A percentile compares a stretch with the other conserved stretches of the same genome.
Evolutionary conservation across 2,113 vertebrate species (phyloP).

Genomic region (Delphinus delphis): DNA sequence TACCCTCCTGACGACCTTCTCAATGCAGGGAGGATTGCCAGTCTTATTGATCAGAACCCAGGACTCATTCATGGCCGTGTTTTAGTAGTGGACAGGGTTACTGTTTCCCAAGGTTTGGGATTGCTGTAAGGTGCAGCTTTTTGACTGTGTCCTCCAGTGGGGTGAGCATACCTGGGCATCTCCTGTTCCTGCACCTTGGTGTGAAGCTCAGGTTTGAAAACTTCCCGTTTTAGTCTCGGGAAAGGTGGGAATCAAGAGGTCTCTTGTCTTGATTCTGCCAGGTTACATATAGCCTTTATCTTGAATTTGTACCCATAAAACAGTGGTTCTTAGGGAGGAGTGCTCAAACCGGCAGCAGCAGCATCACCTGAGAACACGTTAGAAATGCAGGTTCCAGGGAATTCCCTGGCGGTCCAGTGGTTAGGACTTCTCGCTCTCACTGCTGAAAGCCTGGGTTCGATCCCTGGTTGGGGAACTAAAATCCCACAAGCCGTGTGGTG

Average conservation of each 20-base stretch:
- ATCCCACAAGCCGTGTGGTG: rapidly evolving
- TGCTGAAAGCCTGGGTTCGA: neutral
- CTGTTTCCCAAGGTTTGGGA: neutral
- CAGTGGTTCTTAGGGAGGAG: neutral
- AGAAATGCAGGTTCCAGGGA: neutral
- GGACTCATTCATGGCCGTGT: neutral
- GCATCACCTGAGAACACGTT: neutral
- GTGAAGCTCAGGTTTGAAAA: neutral
- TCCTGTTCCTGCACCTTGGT: neutral
- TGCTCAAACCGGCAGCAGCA: no score
- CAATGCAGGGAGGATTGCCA: neutral
- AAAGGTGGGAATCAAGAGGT: neutral
- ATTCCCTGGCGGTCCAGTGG: neutral
- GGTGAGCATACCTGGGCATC: neutral
- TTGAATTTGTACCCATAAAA: neutral
- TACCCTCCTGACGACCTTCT: neutral
- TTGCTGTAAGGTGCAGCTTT: neutral
- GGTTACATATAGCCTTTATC: neutral
- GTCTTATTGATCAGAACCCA: neutral
- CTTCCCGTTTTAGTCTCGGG: neutral
- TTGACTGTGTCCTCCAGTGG: neutral
- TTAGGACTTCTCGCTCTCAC: neutral
- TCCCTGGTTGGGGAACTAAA: neutral
- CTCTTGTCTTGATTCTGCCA: neutral
- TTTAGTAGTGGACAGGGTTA: neutral